phyloP scores from a whole-genome alignment of 2,113 vertebrate genomes.

The Ctenomys sociabilis region DNA sequence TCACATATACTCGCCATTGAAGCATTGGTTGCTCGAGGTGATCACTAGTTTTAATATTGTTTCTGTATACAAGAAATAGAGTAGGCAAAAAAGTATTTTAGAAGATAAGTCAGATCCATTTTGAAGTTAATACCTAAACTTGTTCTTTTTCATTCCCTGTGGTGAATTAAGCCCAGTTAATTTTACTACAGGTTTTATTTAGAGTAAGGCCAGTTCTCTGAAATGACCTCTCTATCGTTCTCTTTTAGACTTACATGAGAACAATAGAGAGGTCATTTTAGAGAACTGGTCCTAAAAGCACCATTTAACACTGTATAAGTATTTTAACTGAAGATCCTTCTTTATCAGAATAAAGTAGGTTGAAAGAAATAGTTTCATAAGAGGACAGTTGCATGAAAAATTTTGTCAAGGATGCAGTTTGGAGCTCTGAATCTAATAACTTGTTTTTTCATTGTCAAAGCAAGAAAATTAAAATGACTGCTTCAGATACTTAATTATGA shows the following conservation, averaged over 20 bases:
- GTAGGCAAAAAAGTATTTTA: background rate
- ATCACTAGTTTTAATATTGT: constrained; percentile 18
- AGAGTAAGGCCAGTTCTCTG: background rate
- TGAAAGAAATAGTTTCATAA: background rate
- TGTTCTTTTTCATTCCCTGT: constrained; percentile 4
- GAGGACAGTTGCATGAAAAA: background rate
- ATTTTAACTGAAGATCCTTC: background rate
- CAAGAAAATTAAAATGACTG: constrained; percentile 12
- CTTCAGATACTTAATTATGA: background rate
- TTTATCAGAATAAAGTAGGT: background rate
- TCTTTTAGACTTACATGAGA: background rate
- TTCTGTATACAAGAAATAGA: constrained; percentile 19
- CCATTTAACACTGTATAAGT: background rate
- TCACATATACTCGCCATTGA: background rate
- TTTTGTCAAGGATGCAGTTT: background rate
- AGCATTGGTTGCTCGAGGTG: background rate
- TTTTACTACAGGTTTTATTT: constrained; percentile 31
- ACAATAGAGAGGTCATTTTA: no score
- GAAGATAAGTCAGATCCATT: background rate
- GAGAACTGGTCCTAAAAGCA: background rate
- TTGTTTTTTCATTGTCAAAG: background rate
- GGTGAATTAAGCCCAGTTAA: background rate
- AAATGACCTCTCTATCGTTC: background rate
- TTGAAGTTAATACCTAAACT: background rate
- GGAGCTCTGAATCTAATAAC: background rate